phyloP scores from a whole-genome alignment of 2,888 invertebrate genomes.

The Hydrotaea diabolus region DNA sequence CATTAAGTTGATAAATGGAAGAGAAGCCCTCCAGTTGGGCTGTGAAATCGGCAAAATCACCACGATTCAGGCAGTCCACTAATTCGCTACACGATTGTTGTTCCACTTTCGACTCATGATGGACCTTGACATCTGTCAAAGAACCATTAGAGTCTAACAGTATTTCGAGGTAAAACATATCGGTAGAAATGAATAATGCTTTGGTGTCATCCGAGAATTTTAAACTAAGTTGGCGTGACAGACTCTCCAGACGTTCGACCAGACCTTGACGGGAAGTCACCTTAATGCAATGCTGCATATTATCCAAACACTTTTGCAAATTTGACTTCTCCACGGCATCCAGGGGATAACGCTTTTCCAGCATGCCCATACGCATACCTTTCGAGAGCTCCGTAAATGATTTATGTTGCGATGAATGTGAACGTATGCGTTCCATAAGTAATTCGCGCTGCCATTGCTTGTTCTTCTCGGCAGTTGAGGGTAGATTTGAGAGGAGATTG shows the following conservation, averaged over 20 bases:
- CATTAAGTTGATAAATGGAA: slow-evolving; percentile 95
- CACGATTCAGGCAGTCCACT: slow-evolving; percentile 89
- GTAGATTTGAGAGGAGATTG: slow-evolving; percentile 55
- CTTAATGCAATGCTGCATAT: slow-evolving; percentile 95
- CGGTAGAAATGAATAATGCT: slow-evolving; percentile 94
- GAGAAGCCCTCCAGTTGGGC: slow-evolving; percentile 95
- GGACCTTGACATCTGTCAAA: slow-evolving; percentile 93
- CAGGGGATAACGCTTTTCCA: slow-evolving; percentile 93
- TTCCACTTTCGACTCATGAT: slow-evolving; percentile 93
- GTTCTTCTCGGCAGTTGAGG: slow-evolving; percentile 82
- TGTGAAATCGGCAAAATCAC: slow-evolving; percentile 95
- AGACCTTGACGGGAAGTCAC: slow-evolving; percentile 94
- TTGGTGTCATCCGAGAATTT: slow-evolving; percentile 93
- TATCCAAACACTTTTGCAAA: slow-evolving; percentile 94
- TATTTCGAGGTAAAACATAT: slow-evolving; percentile 98
- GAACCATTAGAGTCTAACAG: slow-evolving; percentile 90
- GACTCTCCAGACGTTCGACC: slow-evolving; percentile 94
- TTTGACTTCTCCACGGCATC: slow-evolving; percentile 92
- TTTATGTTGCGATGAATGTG: slow-evolving; percentile 92
- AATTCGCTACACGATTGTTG: slow-evolving; percentile 94
- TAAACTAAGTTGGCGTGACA: slow-evolving; percentile 93
- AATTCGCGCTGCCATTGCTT: slow-evolving; percentile 91
- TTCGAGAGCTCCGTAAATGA: slow-evolving; percentile 93
- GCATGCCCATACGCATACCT: slow-evolving; percentile 91
- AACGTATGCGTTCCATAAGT: slow-evolving; percentile 94